These are phyloP conservation scores for Hyperopisus bebe DNA, from an alignment of 2,113 vertebrate species.

Conservation along the genomic window DNA sequence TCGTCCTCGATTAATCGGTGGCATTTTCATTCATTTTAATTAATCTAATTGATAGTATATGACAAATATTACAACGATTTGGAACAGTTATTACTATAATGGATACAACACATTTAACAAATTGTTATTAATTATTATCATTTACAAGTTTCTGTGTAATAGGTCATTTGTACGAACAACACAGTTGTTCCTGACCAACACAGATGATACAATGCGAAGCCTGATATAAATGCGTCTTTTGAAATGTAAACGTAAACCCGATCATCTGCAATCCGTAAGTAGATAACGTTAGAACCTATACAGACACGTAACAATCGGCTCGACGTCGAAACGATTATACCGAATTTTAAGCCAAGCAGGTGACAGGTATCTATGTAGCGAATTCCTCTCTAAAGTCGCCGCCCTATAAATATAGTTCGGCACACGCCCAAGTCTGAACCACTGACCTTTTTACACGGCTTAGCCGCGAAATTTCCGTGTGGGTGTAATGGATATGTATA, in stretches of 20 bases:
- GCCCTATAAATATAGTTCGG: conserved; percentile 59
- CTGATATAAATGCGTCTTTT: neutral
- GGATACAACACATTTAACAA: neutral
- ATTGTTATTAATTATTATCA: neutral
- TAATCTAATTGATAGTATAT: neutral
- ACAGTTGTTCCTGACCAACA: neutral
- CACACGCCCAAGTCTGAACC: conserved; percentile 37
- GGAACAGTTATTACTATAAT: neutral
- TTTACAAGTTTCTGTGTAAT: neutral
- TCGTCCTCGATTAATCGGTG: neutral
- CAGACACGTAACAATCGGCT: neutral
- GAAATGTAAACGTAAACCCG: neutral
- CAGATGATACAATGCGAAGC: neutral
- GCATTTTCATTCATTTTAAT: neutral
- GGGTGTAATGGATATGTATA: neutral
- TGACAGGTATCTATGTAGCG: conserved; percentile 47
- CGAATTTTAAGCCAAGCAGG: conserved; percentile 36
- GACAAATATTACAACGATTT: neutral
- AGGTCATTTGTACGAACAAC: neutral
- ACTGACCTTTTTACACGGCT: conserved; percentile 13
- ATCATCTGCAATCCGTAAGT: neutral
- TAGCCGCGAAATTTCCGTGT: neutral
- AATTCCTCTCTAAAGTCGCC: conserved; percentile 30
- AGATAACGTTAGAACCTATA: neutral
- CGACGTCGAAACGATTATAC: neutral